phyloP scores from a whole-genome alignment of 1,140 invertebrate genomes.

The Hormaphis cornu region DNA sequence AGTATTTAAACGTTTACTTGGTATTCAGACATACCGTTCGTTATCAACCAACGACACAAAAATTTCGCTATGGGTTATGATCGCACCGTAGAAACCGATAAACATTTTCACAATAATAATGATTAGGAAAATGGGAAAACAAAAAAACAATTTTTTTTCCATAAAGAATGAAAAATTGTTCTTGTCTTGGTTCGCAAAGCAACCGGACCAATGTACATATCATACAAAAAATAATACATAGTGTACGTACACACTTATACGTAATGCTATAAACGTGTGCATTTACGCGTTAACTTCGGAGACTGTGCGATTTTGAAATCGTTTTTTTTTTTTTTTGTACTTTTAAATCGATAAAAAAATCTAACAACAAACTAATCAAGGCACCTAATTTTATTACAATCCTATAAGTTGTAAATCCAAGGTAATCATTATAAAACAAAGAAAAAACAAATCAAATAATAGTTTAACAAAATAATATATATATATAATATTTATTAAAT shows the following conservation, averaged over 20 bases:
- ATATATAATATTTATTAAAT: not conserved
- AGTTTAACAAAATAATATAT: not conserved
- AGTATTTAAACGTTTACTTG: no score
- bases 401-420: no score
- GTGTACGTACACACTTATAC: not conserved
- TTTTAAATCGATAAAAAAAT: slow-evolving; percentile 26
- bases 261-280: not conserved
- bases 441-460: not conserved
- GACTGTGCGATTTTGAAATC: not conserved
- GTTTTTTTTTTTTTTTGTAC: slow-evolving; percentile 26
- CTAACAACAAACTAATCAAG: slow-evolving; percentile 29
- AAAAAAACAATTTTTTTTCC: no score
- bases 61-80: no score
- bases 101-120: no score
- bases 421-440: slow-evolving; percentile 16
- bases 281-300: not conserved
- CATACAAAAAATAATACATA: not conserved
- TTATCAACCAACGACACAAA: no score
- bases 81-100: no score
- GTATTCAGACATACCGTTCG: no score
- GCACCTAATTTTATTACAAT: slow-evolving; percentile 25
- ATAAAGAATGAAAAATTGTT: no score
- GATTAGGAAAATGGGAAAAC: no score
- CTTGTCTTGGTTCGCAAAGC: no score
- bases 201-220: not conserved